Evolutionary conservation across 2,113 vertebrate genomes (phyloP).

Genomic region (Microtus pennsylvanicus): DNA sequence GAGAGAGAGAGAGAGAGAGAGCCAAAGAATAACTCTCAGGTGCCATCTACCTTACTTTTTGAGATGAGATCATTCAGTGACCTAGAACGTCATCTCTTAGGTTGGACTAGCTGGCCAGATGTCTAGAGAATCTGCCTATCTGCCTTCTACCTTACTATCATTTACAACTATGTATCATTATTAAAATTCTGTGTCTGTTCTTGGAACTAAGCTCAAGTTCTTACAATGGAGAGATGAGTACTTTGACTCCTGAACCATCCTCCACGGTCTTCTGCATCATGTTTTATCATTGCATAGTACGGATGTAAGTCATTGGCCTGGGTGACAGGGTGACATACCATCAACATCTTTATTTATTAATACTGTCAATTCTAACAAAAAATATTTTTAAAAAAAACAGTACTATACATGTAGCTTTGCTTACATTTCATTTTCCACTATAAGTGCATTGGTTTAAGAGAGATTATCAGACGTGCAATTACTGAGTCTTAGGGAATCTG

Average conservation of each 20-base stretch:
- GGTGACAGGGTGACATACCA: neutral
- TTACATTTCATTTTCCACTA: neutral
- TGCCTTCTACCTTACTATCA: neutral
- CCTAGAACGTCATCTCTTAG: neutral
- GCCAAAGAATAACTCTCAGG: neutral
- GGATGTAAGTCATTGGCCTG: no score
- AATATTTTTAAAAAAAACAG: neutral
- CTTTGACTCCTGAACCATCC: no score
- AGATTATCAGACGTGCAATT: neutral
- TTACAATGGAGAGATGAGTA: neutral
- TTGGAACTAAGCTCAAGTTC: neutral
- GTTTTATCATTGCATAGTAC: neutral
- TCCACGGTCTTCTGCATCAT: no score
- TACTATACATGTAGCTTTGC: neutral
- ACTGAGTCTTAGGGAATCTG: neutral
- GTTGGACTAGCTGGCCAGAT: neutral
- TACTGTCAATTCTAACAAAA: neutral
- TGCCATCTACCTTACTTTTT: neutral
- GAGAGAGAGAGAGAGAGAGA: no score
- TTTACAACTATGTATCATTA: neutral
- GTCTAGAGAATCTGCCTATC: neutral
- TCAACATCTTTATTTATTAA: neutral
- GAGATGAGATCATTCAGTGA: neutral
- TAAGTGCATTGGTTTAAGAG: neutral
- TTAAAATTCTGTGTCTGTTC: neutral